Base-by-base conservation (phyloP, 2,113 vertebrate genomes). In the Zeus faber region DNA sequence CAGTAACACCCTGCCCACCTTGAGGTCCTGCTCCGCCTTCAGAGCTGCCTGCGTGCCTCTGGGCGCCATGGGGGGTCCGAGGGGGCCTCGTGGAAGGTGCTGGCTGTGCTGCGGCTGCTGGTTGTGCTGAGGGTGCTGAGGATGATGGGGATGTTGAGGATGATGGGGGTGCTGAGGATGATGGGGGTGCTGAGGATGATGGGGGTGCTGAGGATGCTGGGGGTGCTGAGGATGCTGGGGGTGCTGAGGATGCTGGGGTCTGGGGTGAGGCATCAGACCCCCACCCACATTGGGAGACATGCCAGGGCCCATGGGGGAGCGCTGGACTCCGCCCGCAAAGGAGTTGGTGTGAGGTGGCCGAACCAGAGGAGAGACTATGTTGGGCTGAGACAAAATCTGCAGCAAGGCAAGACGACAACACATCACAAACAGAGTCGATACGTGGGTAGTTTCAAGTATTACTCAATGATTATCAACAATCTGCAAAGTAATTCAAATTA, bases 301-400 rank as follows among this genome's bases (percentile, higher is more conserved):
- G 3, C 81, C 91, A 52, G 92, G 92, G 54, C 89, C 93, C 93
- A 96, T 78, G 7, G 94, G 85, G 53, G 93, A 95, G 74, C 95
- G 92, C 90, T 95, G 94, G 71, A 95, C 87, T 55, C 93, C 93
- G 31, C 91, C 92, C 72, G 92, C 90, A 85, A 96, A 98, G 40
- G 94, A 93, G 87, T 96, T 97, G 66, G 90, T 87, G 76, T 96
- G 94, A 78, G 93, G 92, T 74, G 94, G 91, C 81, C 95, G 91
- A 63, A 97, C 91, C 87, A 96, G 88, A 72, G 95, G 93, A 84
- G 95, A 94, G 73, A 98, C 93, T 59, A 97, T 90, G 89, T 93
- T 98, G 85, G 96, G 93, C 83, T 98, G 95, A 74, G 94, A 97
- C 83, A 98, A 85, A 65, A 98, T 95, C 95, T 98, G 89, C 71